A percentile compares a stretch with the other conserved stretches of the same genome.
Evolutionary conservation across 1,140 invertebrate species (phyloP).

Genomic region (Daktulosphaira vitifoliae): DNA sequence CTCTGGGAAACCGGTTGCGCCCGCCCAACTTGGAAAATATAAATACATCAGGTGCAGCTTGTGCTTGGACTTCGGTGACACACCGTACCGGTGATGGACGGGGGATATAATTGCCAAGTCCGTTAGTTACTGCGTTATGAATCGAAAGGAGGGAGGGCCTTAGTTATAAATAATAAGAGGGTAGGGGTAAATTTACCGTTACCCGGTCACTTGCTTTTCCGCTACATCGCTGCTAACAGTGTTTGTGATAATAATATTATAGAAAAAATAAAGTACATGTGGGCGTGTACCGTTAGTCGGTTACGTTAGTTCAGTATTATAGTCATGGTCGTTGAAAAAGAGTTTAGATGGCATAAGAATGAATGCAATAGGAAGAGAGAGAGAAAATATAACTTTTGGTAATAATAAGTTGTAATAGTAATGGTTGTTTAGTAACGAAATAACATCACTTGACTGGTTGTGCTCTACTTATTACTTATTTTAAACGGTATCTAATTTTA

Average conservation of each 20-base stretch:
- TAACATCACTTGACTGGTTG: no score
- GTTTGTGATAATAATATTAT: neutral
- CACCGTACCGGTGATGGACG: neutral
- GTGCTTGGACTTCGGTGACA: conserved; percentile 26
- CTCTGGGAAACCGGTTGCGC: conserved; percentile 13
- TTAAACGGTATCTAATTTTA: no score
- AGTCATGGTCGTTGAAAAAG: conserved; percentile 10
- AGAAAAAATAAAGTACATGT: conserved; percentile 20
- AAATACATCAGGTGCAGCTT: neutral
- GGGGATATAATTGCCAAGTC: neutral
- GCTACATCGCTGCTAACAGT: conserved; percentile 18
- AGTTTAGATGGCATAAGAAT: neutral
- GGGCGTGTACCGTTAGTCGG: conserved; percentile 32
- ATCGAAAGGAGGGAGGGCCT: neutral
- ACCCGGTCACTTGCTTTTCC: conserved; percentile 31
- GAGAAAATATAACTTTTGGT: neutral
- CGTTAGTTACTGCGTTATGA: neutral
- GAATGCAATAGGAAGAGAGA: neutral
- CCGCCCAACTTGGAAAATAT: neutral
- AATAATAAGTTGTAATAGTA: no score
- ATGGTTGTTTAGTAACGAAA: no score
- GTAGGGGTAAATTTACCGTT: conserved; percentile 5
- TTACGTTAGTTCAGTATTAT: conserved; percentile 24
- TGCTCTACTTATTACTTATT: no score
- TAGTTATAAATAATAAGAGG: conserved; percentile 7